Evolutionary conservation across 2,113 vertebrate genomes (phyloP).

Genomic region (Prietella phreatophila): DNA sequence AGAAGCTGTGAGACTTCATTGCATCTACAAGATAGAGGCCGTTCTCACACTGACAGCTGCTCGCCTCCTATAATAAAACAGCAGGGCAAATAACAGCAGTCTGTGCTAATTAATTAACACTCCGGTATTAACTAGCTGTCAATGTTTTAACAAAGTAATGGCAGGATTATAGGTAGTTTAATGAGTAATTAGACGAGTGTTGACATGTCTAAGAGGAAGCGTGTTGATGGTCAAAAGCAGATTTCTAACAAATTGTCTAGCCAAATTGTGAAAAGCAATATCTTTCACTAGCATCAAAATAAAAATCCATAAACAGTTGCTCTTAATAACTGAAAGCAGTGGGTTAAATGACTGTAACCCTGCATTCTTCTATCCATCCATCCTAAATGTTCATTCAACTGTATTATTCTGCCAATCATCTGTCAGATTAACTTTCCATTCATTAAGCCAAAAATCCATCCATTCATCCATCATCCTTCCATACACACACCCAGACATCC

Average conservation of each 20-base stretch:
- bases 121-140: constrained; percentile 4
- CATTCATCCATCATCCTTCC: neutral
- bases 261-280: neutral
- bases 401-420: too few species aligned
- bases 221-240: neutral
- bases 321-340: neutral
- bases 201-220: neutral
- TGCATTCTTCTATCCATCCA: neutral
- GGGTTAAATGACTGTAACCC: neutral
- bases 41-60: constrained; percentile 34
- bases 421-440: neutral
- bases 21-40: constrained; percentile 13
- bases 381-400: neutral
- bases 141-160: neutral
- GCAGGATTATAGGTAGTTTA: neutral
- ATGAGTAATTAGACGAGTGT: neutral
- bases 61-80: neutral
- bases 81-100: neutral
- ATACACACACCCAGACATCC: neutral
- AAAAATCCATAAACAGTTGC: neutral
- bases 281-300: neutral
- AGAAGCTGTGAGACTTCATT: constrained; percentile 33
- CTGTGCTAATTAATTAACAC: constrained; percentile 25
- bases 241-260: neutral
- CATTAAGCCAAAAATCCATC: neutral